These are phyloP conservation scores for Drosophila subpulchrella DNA, from an alignment of 1,140 invertebrate genomes.

Conservation along the genomic window DNA sequence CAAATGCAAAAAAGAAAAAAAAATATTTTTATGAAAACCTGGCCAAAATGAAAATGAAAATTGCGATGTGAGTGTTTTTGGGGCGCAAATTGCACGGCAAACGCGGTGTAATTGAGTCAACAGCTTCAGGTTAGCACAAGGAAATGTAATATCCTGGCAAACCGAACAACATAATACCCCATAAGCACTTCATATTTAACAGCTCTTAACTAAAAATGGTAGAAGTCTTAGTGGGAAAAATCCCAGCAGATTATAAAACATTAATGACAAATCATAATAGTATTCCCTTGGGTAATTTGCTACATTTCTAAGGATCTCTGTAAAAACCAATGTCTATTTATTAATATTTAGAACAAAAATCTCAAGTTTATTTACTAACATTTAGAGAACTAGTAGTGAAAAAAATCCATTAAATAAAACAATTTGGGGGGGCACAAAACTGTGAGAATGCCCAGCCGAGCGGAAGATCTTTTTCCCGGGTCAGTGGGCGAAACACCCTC, in stretches of 20 bases:
- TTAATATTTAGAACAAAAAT: no score
- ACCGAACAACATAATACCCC: slow-evolving; percentile 9
- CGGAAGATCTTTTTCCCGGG: not conserved
- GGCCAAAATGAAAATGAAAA: slow-evolving; percentile 50
- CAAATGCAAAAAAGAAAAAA: slow-evolving; percentile 62
- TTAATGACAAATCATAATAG: no score
- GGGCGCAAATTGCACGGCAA: slow-evolving; percentile 61
- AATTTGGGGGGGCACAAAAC: not conserved
- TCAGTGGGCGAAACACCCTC: slow-evolving; percentile 6
- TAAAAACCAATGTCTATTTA: no score
- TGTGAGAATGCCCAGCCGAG: not conserved
- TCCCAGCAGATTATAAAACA: no score
- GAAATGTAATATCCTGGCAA: slow-evolving; percentile 35
- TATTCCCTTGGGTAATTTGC: no score
- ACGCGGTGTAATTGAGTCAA: slow-evolving; percentile 77
- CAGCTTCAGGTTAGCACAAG: slow-evolving; percentile 41
- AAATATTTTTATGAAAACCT: slow-evolving; percentile 71
- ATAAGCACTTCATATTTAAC: slow-evolving; percentile 29
- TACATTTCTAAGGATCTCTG: no score
- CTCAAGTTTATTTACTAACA: no score
- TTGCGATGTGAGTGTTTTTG: slow-evolving; percentile 32
- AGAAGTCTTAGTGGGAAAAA: no score
- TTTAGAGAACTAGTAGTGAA: no score
- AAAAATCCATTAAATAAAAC: not conserved
- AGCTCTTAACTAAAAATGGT: no score